Conservation (phyloP, 1,140 invertebrate species). For the Aricia agestis region DNA sequence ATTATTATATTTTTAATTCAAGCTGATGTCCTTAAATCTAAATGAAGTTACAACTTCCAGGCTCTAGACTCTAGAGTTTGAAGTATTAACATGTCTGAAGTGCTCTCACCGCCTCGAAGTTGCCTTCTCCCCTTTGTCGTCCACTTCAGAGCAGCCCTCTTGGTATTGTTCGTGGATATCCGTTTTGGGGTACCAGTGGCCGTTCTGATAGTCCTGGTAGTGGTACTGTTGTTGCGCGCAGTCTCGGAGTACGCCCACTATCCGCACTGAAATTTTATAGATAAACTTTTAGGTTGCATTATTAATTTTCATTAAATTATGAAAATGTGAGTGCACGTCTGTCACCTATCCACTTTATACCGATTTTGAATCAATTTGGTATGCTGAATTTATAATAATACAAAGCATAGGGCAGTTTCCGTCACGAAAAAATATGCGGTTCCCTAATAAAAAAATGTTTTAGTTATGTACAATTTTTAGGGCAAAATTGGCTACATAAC, state of each 20-base stretch:
- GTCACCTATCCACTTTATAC: too few relatives aligned
- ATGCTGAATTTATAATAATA: too few relatives aligned
- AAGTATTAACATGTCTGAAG: neutral
- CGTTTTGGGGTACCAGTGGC: slow-evolving; percentile 78
- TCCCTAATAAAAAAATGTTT: too few relatives aligned
- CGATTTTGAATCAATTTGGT: too few relatives aligned
- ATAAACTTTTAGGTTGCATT: neutral
- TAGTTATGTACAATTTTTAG: too few relatives aligned
- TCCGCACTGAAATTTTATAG: slow-evolving; percentile 74
- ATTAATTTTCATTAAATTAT: neutral
- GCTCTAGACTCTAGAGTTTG: neutral
- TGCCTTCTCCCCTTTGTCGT: slow-evolving; percentile 78
- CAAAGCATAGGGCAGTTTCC: too few relatives aligned
- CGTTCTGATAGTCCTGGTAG: slow-evolving; percentile 77
- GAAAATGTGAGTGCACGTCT: too few relatives aligned
- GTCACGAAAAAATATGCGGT: too few relatives aligned
- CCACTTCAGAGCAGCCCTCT: slow-evolving; percentile 80
- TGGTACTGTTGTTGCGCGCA: slow-evolving; percentile 84
- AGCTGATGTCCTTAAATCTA: too few relatives aligned
- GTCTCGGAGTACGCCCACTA: slow-evolving; percentile 80
- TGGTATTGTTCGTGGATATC: slow-evolving; percentile 80
- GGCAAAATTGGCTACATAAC: too few relatives aligned
- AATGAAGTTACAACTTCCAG: too few relatives aligned
- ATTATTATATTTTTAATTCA: too few relatives aligned
- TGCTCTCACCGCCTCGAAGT: slow-evolving; percentile 63